These are phyloP conservation scores for Pedionomus torquatus DNA, from an alignment of 2,113 vertebrate species.

Conservation along the genomic window DNA sequence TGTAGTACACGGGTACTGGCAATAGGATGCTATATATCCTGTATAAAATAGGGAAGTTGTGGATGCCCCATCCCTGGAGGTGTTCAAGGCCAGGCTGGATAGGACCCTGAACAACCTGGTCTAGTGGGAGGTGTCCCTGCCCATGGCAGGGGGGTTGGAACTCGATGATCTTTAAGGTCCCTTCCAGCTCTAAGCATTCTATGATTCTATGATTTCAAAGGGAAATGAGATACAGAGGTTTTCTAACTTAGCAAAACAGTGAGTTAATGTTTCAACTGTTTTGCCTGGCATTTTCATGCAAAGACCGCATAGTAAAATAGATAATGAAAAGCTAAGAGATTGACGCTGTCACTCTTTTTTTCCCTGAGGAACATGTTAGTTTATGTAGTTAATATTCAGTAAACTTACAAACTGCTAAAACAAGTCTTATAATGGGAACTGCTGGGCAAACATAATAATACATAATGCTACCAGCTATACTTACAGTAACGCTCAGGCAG, in stretches of 20 bases:
- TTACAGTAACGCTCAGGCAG: not conserved
- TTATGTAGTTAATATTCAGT: not conserved
- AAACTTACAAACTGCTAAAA: not conserved
- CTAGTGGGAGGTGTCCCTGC: no score
- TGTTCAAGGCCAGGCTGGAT: no score
- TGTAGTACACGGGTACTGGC: not conserved
- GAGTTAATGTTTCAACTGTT: not conserved
- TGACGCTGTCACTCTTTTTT: not conserved
- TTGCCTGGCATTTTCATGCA: not conserved
- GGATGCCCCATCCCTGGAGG: no score
- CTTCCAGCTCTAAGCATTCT: no score
- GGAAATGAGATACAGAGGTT: not conserved
- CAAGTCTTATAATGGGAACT: not conserved
- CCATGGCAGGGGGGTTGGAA: no score
- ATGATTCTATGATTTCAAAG: no score
- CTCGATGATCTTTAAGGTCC: no score
- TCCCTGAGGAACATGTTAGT: not conserved
- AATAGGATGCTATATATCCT: no score
- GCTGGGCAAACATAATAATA: not conserved
- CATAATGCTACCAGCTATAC: not conserved
- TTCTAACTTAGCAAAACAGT: not conserved
- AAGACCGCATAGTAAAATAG: not conserved
- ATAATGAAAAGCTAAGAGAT: not conserved
- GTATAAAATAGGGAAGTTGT: no score
- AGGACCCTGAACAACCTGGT: no score